Conservation (phyloP, 2,113 vertebrate genomes). For the Grus americana region DNA sequence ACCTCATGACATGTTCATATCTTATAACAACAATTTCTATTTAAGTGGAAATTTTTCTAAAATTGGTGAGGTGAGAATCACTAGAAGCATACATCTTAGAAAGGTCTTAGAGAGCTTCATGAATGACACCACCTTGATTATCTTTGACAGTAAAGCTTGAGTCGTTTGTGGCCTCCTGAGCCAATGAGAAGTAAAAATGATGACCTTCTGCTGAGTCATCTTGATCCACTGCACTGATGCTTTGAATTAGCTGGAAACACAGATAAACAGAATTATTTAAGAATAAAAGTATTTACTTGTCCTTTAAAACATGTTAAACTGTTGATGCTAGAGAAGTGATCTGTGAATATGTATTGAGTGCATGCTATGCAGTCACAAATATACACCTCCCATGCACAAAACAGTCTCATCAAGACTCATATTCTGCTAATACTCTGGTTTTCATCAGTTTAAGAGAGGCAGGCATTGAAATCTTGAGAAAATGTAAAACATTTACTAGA, state of each 20-base stretch:
- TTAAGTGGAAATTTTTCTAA: not conserved
- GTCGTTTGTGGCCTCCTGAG: constrained; percentile 76
- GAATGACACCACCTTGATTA: constrained; percentile 82
- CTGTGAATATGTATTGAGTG: not conserved
- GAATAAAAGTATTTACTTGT: not conserved
- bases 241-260: constrained; percentile 83
- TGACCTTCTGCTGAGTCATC: constrained; percentile 84
- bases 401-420: not conserved
- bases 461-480: not conserved
- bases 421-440: not conserved
- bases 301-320: not conserved
- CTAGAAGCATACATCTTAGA: not conserved
- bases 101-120: not conserved
- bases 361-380: not conserved
- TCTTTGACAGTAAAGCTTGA: constrained; percentile 87
- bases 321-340: not conserved
- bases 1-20: not conserved
- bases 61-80: not conserved
- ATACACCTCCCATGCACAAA: not conserved
- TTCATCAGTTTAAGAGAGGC: not conserved
- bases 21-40: not conserved
- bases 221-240: constrained; percentile 85
- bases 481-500: not conserved
- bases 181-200: constrained; percentile 85
- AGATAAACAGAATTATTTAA: not conserved